Base-by-base conservation (phyloP, 1,140 invertebrate genomes). In the Lordiphosa stackelbergi region DNA sequence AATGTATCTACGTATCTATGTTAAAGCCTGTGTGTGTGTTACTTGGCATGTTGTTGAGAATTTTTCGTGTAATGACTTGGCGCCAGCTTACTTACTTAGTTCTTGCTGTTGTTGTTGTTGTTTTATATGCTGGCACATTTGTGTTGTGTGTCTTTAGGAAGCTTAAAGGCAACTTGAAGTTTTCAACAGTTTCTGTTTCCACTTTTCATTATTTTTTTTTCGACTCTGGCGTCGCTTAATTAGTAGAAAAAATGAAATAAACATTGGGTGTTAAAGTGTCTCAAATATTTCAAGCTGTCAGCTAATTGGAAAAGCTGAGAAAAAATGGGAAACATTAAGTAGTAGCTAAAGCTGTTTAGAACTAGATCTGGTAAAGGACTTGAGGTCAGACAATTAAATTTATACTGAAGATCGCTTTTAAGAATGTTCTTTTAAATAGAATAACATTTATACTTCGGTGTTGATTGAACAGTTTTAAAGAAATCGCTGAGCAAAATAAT, bases 251-350 rank as follows among this genome's bases (percentile, higher is more conserved):
- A 36, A 48, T 24, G 35, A 46, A 35, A 53, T 57, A 61, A 38
- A 56, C 64, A 47, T 70, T 70, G 56, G 53, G 53, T 53, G 56
- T 54, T 52, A 60, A 64, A 46, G 43, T 46, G 13, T 46, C 16
- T 46, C 7, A 46, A 46, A 46, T 46, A 37, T 51, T 37, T 38
- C 48, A 51, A 66, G 49, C 64, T 77, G 59, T 60, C 73, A 78
- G 70, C 70, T 59, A 73, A 57, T 59, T 40, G 11, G 52, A 31
- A 46, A 46, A 46, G 24, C 43, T 34, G 13, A 13, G 43, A 31
- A 34, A 31, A 31, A 31, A 31, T 31, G 28, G 28, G 1, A 31
- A 31, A 31, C 5, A 2, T 31, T 31, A 31, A 31, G 28, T 5
- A 31, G 28, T 31, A 8, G 28, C 28, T 8, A 7, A 31, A 3